These are phyloP conservation scores for Drosophila paramelanica DNA, from an alignment of 2,888 invertebrate species.

Conservation along the genomic window DNA sequence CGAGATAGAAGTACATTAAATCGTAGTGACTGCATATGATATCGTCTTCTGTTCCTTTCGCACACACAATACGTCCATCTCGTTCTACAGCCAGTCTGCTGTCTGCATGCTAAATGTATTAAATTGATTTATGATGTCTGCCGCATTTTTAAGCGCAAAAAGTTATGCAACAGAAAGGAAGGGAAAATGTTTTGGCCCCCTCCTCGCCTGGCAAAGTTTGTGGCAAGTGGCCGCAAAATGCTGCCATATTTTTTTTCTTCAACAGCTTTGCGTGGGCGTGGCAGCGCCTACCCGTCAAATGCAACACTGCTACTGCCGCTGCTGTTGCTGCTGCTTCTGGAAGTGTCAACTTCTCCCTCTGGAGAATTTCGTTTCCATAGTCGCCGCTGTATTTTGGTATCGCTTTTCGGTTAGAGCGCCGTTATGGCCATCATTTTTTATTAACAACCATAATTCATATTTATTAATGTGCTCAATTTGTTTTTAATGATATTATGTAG, in stretches of 20 bases:
- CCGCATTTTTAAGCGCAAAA: conserved; percentile 60
- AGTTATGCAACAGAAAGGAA: conserved; percentile 72
- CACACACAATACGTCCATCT: conserved; percentile 5
- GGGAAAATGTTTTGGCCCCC: conserved; percentile 38
- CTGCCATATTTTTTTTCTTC: conserved; percentile 27
- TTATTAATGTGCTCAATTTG: conserved; percentile 76
- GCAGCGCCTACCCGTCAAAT: conserved; percentile 18
- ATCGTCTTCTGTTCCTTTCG: neutral
- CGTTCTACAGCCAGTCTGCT: conserved; percentile 32
- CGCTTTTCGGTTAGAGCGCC: conserved; percentile 23
- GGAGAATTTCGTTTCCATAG: conserved; percentile 26
- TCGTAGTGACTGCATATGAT: neutral
- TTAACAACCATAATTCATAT: conserved; percentile 73
- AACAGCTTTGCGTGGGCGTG: conserved; percentile 27
- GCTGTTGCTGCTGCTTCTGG: conserved; percentile 8
- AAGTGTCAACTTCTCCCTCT: conserved; percentile 35
- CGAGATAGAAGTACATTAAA: conserved; percentile 30
- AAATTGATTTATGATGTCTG: conserved; percentile 78
- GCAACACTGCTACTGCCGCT: conserved; percentile 21
- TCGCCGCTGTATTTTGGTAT: conserved; percentile 15
- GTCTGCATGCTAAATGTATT: conserved; percentile 47
- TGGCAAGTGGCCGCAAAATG: conserved; percentile 48
- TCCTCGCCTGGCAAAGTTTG: conserved; percentile 14
- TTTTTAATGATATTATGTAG: conserved; percentile 63
- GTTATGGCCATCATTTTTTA: conserved; percentile 56